Conservation (phyloP, 2,888 invertebrate genomes). For the Cephonodes hylas region DNA sequence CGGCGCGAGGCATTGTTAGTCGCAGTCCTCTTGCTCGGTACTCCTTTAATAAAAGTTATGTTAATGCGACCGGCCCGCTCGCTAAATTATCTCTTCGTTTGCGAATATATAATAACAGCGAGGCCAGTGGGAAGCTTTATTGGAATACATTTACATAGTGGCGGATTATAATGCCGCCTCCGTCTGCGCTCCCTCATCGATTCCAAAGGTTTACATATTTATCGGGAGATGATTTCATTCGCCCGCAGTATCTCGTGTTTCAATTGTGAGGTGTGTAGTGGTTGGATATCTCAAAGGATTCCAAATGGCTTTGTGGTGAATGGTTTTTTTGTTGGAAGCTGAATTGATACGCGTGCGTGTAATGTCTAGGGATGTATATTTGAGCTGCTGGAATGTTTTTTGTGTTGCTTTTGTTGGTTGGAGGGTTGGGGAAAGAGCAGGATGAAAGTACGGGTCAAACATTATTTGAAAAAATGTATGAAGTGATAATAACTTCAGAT, state of each 20-base stretch:
- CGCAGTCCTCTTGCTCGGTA: constrained; percentile 55
- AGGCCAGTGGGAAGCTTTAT: constrained; percentile 69
- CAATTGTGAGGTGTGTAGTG: constrained; percentile 31
- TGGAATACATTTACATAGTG: constrained; percentile 80
- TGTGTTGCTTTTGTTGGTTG: no score
- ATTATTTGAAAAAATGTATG: no score
- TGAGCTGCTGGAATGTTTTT: not conserved
- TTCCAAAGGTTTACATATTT: constrained; percentile 76
- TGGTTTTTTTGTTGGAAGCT: constrained; percentile 16
- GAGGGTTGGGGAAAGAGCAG: no score
- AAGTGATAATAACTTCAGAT: no score
- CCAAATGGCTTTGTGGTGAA: constrained; percentile 18
- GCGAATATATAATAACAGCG: constrained; percentile 79
- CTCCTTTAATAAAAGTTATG: constrained; percentile 81
- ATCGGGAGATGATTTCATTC: constrained; percentile 61
- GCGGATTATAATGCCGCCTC: constrained; percentile 65
- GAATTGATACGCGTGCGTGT: not conserved
- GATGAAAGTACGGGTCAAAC: no score
- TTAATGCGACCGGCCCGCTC: constrained; percentile 70
- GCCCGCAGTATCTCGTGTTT: not conserved
- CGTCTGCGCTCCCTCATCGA: constrained; percentile 59
- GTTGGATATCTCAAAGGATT: constrained; percentile 7
- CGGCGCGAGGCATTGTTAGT: constrained; percentile 67
- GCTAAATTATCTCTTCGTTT: constrained; percentile 78
- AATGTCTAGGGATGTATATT: not conserved